phyloP scores from a whole-genome alignment of 2,888 invertebrate genomes.

The Drosophila borealis region DNA sequence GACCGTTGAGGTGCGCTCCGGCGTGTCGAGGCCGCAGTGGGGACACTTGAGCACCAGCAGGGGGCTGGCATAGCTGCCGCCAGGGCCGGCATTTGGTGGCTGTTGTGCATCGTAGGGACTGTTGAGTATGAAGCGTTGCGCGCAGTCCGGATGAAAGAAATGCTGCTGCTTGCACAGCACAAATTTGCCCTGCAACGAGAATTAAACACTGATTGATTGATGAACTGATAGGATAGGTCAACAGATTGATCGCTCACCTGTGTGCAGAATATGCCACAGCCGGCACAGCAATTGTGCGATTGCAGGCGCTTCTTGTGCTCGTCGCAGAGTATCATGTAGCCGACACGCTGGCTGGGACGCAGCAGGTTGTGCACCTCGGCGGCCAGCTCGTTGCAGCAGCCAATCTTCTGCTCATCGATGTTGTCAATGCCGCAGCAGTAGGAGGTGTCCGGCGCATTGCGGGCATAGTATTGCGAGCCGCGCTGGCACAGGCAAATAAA shows the following conservation, averaged over 20 bases:
- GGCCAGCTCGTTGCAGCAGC: constrained; percentile 91
- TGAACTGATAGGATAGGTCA: not conserved
- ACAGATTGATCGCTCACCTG: constrained; percentile 87
- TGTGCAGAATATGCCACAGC: constrained; percentile 95
- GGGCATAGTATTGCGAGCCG: constrained; percentile 86
- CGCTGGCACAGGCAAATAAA: constrained; percentile 86
- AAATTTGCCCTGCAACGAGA: constrained; percentile 89
- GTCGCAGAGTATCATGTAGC: constrained; percentile 92
- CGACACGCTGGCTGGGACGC: constrained; percentile 90
- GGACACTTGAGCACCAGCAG: constrained; percentile 87
- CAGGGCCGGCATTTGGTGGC: constrained; percentile 54
- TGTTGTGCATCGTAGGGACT: constrained; percentile 77
- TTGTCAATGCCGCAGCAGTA: constrained; percentile 91
- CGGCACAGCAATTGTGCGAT: constrained; percentile 95
- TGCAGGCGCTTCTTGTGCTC: constrained; percentile 91
- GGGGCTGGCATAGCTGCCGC: constrained; percentile 82
- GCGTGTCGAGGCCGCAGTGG: constrained; percentile 89
- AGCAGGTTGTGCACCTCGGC: constrained; percentile 87
- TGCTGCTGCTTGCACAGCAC: constrained; percentile 92
- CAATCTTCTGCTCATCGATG: constrained; percentile 90
- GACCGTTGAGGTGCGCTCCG: constrained; percentile 86
- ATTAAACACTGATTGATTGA: not conserved
- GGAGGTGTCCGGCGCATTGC: constrained; percentile 85
- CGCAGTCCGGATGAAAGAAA: constrained; percentile 93
- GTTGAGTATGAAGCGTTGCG: constrained; percentile 85